Conservation (phyloP, 2,113 vertebrate species). For the Paedocypris sp. region DNA sequence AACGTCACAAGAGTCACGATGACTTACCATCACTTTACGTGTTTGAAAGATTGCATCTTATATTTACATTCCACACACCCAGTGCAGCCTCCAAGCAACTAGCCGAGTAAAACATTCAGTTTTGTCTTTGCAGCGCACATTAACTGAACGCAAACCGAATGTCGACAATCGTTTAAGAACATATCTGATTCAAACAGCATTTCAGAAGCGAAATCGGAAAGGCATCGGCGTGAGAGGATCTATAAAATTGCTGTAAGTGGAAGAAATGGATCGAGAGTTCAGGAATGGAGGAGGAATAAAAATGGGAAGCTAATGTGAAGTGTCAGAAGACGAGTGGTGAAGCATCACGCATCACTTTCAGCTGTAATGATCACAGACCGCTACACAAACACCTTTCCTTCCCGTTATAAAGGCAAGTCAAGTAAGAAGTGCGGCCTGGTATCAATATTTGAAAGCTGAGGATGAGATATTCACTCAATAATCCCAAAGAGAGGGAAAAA, state of each 20-base stretch:
- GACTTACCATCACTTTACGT: no score
- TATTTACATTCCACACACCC: no score
- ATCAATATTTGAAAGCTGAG: slow-evolving; percentile 31
- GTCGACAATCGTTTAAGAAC: background rate
- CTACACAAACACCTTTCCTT: slow-evolving; percentile 11
- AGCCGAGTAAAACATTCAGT: no score
- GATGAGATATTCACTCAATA: slow-evolving; percentile 47
- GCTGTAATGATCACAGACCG: background rate
- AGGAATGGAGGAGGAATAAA: background rate
- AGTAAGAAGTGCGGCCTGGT: slow-evolving; percentile 11
- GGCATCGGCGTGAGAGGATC: background rate
- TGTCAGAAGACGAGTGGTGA: background rate
- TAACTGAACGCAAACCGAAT: no score
- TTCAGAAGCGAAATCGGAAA: background rate
- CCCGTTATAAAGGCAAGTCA: slow-evolving; percentile 4
- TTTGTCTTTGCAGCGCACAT: no score
- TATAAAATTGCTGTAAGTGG: background rate
- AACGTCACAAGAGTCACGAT: no score
- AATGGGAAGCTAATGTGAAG: background rate
- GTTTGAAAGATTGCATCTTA: no score
- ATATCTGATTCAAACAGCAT: background rate
- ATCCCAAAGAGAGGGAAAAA: slow-evolving; percentile 52
- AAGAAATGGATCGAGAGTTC: background rate
- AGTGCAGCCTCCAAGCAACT: no score
- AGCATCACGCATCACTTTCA: background rate